Percentiles rank a stretch among this genome's conserved stretches.
Conservation (phyloP, 2,888 invertebrate genomes). For the Ferrisia virgata region DNA sequence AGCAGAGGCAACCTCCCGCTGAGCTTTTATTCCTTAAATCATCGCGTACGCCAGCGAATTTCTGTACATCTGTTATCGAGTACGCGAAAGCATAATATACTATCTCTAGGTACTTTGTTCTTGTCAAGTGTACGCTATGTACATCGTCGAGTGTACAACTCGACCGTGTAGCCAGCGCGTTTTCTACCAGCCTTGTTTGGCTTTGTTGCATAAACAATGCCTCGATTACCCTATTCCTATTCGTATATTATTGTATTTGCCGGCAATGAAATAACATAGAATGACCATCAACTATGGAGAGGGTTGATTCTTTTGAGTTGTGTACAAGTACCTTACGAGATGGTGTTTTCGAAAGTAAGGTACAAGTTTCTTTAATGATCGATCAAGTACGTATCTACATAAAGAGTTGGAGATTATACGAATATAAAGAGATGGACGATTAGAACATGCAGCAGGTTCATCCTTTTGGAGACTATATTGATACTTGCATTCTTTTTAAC, state of each 20-base stretch:
- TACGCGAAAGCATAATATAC: background rate
- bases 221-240: background rate
- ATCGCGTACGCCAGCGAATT: slow-evolving; percentile 30
- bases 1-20: slow-evolving; percentile 29
- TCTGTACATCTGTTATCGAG: slow-evolving; percentile 39
- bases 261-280: background rate
- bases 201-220: slow-evolving; percentile 13
- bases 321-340: too few relatives aligned
- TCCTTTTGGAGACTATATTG: too few relatives aligned
- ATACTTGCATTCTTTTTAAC: too few relatives aligned
- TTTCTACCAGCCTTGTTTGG: background rate
- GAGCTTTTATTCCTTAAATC: slow-evolving; percentile 40
- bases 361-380: too few relatives aligned
- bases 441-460: too few relatives aligned
- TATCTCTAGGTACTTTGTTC: background rate
- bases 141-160: background rate
- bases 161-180: background rate
- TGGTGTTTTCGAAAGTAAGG: too few relatives aligned
- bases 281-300: too few relatives aligned
- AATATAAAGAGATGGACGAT: too few relatives aligned
- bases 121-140: background rate
- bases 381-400: too few relatives aligned
- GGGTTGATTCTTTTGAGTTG: too few relatives aligned
- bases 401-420: too few relatives aligned
- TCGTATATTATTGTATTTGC: background rate